Base-by-base conservation (phyloP, 2,888 invertebrate genomes). In the Strigamia crassipes region DNA sequence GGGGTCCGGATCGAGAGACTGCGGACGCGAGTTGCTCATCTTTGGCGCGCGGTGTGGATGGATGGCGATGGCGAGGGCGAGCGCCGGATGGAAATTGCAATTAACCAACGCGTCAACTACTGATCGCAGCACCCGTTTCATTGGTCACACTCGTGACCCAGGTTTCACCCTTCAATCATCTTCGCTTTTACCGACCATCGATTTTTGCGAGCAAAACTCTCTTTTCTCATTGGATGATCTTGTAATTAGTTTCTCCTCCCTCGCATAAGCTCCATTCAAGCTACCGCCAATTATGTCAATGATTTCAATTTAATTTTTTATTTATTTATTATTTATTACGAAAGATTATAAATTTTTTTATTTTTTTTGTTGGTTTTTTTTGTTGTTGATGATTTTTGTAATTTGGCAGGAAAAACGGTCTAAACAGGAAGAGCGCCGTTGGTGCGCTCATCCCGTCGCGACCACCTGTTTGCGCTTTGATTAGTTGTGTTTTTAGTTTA, bases 51-150 rank as follows among this genome's bases (percentile, higher is more conserved):
- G 61, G 18, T 10, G 10, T 61, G 61, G 61, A 18, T 61, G 61
- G n/a, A n/a, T n/a, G n/a, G n/a, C n/a, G n/a, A n/a, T n/a, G n/a
- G n/a, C n/a, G n/a, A n/a, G n/a, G n/a, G 9, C 61, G 15, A 46
- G 15, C 2, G 42, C 61, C 61, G 61, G 61, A 23, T 61, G 61
- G 3, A 61, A 61, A 21, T 61, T 18, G 61, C 61, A 61, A 61
- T 61, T 61, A 61, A 61, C 10, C 21, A 61, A 61, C 61, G 61
- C 61, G 61, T 61, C 61, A n/a, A 15, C n/a, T 3, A 18, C 61
- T 61, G 61, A 61, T 61, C 61, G 18, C 61, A 61, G 61, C 61
- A 61, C 61, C 61, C 61, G 61, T 61, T 61, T 61, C 61, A 61
- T 61, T 61, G 61, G 61, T 61, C 61, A 61, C 61, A 61, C 61